These are phyloP conservation scores for Lysiphlebus fabarum DNA, from an alignment of 1,140 invertebrate species.

Conservation along the genomic window DNA sequence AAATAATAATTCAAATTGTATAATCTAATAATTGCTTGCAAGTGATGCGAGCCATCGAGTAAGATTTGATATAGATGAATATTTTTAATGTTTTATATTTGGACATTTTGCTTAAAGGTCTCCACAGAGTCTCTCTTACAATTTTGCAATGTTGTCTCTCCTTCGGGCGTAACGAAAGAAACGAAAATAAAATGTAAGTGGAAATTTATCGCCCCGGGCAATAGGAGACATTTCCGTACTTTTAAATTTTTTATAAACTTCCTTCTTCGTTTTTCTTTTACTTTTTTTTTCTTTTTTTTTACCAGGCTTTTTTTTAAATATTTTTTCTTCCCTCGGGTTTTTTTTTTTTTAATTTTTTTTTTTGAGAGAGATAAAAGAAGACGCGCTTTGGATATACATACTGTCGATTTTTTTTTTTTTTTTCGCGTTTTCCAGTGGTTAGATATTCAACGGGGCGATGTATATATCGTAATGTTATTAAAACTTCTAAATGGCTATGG, in stretches of 20 bases:
- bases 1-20: no score
- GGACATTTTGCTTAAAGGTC: no score
- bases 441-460: slow-evolving; percentile 30
- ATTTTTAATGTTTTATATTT: no score
- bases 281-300: slow-evolving; percentile 1
- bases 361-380: slow-evolving; percentile 11
- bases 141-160: background rate
- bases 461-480: slow-evolving; percentile 54
- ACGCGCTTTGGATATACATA: slow-evolving; percentile 18
- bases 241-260: slow-evolving; percentile 59
- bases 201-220: slow-evolving; percentile 55
- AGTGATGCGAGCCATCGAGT: no score
- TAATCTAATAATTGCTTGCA: no score
- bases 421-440: slow-evolving; percentile 31
- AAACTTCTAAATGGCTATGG: slow-evolving; percentile 53
- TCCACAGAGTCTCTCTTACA: no score
- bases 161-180: slow-evolving; percentile 39
- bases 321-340: slow-evolving; percentile 12
- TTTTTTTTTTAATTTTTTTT: background rate
- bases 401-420: slow-evolving; percentile 53
- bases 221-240: slow-evolving; percentile 57
- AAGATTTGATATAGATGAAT: no score
- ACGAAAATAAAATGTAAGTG: slow-evolving; percentile 58
- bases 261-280: slow-evolving; percentile 32
- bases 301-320: background rate